A percentile compares a stretch with the other conserved stretches of the same genome.
Evolutionary conservation across 2,113 vertebrate species (phyloP).

Genomic region (Cottus gobio): DNA sequence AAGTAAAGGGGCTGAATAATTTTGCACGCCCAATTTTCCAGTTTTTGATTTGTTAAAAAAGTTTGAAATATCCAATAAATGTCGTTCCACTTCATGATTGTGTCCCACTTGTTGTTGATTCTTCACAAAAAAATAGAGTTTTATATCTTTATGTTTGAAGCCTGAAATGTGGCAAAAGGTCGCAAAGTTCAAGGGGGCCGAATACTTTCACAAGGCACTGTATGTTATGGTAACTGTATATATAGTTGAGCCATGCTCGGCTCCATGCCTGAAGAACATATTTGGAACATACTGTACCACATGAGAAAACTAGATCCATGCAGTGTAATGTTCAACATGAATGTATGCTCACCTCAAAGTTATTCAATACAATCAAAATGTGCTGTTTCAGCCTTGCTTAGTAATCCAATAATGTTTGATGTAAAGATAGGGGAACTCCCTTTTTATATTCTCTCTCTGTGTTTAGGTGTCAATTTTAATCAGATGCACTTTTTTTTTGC

Average conservation of each 20-base stretch:
- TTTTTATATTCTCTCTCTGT: background rate
- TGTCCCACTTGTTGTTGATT: too few species aligned
- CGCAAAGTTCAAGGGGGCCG: too few species aligned
- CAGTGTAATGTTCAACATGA: background rate
- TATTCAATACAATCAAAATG: constrained; percentile 6
- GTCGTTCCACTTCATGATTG: too few species aligned
- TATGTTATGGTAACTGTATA: constrained; percentile 4
- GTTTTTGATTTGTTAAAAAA: too few species aligned
- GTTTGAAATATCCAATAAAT: too few species aligned
- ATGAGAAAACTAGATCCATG: background rate
- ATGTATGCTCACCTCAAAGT: background rate
- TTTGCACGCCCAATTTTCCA: too few species aligned
- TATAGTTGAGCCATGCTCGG: background rate
- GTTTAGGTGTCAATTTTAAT: background rate
- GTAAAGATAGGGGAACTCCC: background rate
- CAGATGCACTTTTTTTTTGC: background rate
- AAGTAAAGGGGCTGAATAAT: too few species aligned
- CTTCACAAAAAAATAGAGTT: too few species aligned
- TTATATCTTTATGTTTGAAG: too few species aligned
- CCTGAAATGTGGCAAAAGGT: too few species aligned
- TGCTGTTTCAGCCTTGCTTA: background rate
- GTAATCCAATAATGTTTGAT: background rate
- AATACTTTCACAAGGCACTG: too few species aligned
- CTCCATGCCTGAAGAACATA: background rate
- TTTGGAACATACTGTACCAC: constrained; percentile 18